Base-by-base conservation (phyloP, 2,888 invertebrate species). In the Caenorhabditis parvicauda region DNA sequence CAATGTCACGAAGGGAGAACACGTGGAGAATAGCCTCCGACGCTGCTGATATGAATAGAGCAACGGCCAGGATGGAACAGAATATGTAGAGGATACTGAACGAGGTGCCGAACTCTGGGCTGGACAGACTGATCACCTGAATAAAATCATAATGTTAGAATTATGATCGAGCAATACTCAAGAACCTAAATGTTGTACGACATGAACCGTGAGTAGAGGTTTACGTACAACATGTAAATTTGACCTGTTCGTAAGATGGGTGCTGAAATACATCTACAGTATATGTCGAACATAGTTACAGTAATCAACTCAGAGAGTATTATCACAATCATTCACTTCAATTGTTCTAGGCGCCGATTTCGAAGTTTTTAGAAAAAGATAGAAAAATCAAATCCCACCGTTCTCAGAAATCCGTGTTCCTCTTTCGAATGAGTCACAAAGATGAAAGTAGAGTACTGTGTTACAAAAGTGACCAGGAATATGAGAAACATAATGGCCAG, bases 21-120 rank as follows among this genome's bases (percentile, higher is more conserved):
- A 63, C 42, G 27, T 63, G 63, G 9, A 63, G 43, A 14, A 63
- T 42, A 1, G 63, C 63, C 59, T 63, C 63, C 12, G 63, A 53
- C 3, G 49, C 63, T 1, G 63, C 43, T 2, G 58, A 46, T 14
- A 58, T 27, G 25, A 59, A 63, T 0, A 52, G 38, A 17, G 52
- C 53, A 9, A 56, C 55, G 24, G 63, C 63, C 0, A 59, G 21
- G 12, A 54, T 38, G 12, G 52, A 44, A 37, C 58, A 55, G 14
- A 63, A 12, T 1, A 63, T 22, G 42, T 58, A 58, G 14, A 63
- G 14, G 12, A 58, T 41, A 0, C 56, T 46, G 38, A 63, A 55
- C 0, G 63, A 58, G 2, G 54, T 29, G 14, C 56, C 63, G 32
- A 63, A 58, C 17, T 63, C 55, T 1, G 44, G 25, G 19, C 38